Percentiles rank a stretch among this genome's conserved stretches.
phyloP scores from a whole-genome alignment of 2,888 invertebrate species.

The Lepidocyrtinus sp. region DNA sequence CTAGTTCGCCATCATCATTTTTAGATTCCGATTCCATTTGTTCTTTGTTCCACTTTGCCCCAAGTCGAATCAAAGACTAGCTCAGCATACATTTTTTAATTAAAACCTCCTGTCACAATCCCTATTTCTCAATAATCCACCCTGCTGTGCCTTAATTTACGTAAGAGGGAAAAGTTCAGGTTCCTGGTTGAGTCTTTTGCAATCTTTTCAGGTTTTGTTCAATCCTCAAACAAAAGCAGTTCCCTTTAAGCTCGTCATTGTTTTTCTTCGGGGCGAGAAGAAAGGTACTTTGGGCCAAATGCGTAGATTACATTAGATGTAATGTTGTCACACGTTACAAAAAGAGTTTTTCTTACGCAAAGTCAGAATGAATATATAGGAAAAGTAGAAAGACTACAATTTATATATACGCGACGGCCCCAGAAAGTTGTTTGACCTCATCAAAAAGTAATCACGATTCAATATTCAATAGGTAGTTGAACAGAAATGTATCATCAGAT shows the following conservation, averaged over 20 bases:
- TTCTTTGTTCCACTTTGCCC: neutral
- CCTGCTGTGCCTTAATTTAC: constrained; percentile 10
- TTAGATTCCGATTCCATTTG: neutral
- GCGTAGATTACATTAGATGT: neutral
- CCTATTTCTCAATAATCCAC: constrained; percentile 38
- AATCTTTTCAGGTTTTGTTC: no score
- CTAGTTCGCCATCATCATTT: neutral
- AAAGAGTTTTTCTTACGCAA: neutral
- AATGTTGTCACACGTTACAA: neutral
- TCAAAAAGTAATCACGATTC: no score
- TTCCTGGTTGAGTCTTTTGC: neutral
- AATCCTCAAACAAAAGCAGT: no score
- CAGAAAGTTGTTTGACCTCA: neutral
- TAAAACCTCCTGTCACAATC: no score
- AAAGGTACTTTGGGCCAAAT: neutral
- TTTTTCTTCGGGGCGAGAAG: no score
- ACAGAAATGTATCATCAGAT: neutral
- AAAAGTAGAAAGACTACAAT: neutral
- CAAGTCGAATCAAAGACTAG: neutral
- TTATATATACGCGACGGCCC: neutral
- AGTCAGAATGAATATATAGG: neutral
- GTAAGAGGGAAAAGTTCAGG: neutral
- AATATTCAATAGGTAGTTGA: no score
- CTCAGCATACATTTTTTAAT: neutral
- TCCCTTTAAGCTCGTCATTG: no score